Conservation (phyloP, 1,140 invertebrate genomes). For the honey bee (Apis mellifera) region DNA sequence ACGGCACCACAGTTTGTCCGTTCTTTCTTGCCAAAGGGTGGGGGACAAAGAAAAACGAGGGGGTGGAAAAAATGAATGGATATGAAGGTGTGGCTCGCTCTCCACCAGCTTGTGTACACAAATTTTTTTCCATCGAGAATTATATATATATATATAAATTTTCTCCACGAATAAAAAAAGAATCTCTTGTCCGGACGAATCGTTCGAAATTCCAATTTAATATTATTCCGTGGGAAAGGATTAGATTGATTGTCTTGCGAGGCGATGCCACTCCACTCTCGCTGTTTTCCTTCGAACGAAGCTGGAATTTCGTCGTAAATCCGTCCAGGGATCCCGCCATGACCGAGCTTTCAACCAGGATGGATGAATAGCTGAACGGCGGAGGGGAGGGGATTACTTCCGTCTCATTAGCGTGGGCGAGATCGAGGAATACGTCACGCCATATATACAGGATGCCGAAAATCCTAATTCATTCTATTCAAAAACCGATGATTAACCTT, state of each 20-base stretch:
- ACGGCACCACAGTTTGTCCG: slow-evolving; percentile 35
- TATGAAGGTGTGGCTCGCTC: not conserved
- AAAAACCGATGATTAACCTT: slow-evolving; percentile 57
- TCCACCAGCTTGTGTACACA: not conserved
- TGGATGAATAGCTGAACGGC: slow-evolving; percentile 55
- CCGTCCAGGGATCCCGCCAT: slow-evolving; percentile 43
- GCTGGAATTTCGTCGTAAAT: too few species aligned
- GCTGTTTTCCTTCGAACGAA: too few species aligned
- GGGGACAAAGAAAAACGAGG: slow-evolving; percentile 1
- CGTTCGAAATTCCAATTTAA: too few species aligned
- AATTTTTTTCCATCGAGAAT: slow-evolving; percentile 18
- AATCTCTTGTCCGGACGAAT: too few species aligned
- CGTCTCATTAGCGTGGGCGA: slow-evolving; percentile 62
- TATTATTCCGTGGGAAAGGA: too few species aligned
- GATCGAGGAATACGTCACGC: slow-evolving; percentile 63
- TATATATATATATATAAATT: too few species aligned
- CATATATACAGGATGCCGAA: slow-evolving; percentile 34
- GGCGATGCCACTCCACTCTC: too few species aligned
- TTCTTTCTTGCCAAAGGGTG: slow-evolving; percentile 9
- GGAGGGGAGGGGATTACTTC: slow-evolving; percentile 56
- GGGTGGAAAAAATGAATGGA: slow-evolving; percentile 12
- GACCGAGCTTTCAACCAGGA: slow-evolving; percentile 62
- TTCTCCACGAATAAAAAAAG: too few species aligned
- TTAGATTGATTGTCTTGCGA: too few species aligned
- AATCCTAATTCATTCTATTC: slow-evolving; percentile 57